Evolutionary conservation across 37 sponge, comb jelly and placozoan genomes (phyloP), one percentile per base, ranked within the genome.

Genomic region (Crambe crambe): DNA sequence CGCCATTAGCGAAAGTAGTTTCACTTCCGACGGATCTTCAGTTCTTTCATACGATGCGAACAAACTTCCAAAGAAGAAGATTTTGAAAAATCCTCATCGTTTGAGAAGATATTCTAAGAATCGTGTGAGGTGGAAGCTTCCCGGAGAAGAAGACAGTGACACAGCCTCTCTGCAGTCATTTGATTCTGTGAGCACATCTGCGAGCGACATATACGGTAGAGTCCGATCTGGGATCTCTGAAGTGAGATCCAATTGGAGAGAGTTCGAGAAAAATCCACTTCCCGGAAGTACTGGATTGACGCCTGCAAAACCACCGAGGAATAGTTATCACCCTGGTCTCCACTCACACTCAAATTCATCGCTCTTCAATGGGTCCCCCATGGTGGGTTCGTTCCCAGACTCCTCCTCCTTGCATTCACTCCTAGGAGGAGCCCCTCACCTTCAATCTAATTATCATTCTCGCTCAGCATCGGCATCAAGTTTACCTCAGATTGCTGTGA

Each of bases 31-130:
- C 0, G 58, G 78, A 39, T 83, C 90, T 0, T 60, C 61, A 25
- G 25, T 60, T 60, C 56, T 58, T 15, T 79, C 75, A 3, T 38
- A 64, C 38, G 90, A 89, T 27, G 62, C 83, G 15, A 76, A 68
- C 74, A 91, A 78, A 44, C 56, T 74, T 32, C 85, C 92, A 70
- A 58, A 59, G 62, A 91, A 83, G 76, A 86, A 77, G 23, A 91
- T 91, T 0, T 61, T 91, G 2, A 87, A 83, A 37, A 78, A 87
- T 6, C 69, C 84, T 1, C 61, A 83, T 68, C 80, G 54, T 56
- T 68, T 58, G 12, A 37, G 47, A 0, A 51, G 44, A 21, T 21
- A 59, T 0, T 47, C 72, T 18, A 86, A 57, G 57, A 86, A 91
- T 39, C 73, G 72, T 42, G 92, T 91, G 27, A 70, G 72, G 37